Conservation (phyloP, 1,140 invertebrate species). For the Chlorops oryzae region DNA sequence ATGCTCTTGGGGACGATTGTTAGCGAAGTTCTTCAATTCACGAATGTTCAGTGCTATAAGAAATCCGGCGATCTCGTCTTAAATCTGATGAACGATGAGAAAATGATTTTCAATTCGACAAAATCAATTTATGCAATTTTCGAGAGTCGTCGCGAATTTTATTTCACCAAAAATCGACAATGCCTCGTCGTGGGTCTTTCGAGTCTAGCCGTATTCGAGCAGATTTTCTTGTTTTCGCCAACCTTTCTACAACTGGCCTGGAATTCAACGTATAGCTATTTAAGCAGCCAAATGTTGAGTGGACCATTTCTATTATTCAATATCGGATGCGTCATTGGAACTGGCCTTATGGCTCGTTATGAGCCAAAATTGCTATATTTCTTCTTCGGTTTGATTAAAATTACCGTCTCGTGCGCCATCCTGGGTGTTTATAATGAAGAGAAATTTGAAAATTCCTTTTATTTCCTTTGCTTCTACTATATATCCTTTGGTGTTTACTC, state of each 20-base stretch:
- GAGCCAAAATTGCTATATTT: conserved; percentile 35
- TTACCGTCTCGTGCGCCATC: conserved; percentile 31
- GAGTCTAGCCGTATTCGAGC: conserved; percentile 18
- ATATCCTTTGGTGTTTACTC: conserved; percentile 31
- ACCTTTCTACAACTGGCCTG: conserved; percentile 33
- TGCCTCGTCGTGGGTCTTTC: conserved; percentile 29
- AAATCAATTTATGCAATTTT: conserved; percentile 32
- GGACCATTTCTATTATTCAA: conserved; percentile 28
- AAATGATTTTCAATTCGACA: conserved; percentile 29
- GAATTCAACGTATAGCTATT: conserved; percentile 26
- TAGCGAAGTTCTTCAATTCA: conserved; percentile 37
- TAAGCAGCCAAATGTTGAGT: conserved; percentile 21
- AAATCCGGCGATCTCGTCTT: conserved; percentile 35
- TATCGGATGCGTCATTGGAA: conserved; percentile 24
- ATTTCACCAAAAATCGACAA: conserved; percentile 25
- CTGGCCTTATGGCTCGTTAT: conserved; percentile 30
- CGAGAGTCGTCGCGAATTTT: conserved; percentile 28
- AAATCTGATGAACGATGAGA: conserved; percentile 38
- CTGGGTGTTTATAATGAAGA: conserved; percentile 36
- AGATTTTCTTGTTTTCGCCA: conserved; percentile 26
- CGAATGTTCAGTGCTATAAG: conserved; percentile 32
- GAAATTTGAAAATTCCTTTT: conserved; percentile 29
- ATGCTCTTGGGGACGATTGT: conserved; percentile 24
- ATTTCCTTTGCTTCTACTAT: conserved; percentile 38
- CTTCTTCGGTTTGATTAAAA: conserved; percentile 37